These are phyloP conservation scores for Listronotus bonariensis DNA, from an alignment of 1,140 invertebrate species.

Conservation along the genomic window DNA sequence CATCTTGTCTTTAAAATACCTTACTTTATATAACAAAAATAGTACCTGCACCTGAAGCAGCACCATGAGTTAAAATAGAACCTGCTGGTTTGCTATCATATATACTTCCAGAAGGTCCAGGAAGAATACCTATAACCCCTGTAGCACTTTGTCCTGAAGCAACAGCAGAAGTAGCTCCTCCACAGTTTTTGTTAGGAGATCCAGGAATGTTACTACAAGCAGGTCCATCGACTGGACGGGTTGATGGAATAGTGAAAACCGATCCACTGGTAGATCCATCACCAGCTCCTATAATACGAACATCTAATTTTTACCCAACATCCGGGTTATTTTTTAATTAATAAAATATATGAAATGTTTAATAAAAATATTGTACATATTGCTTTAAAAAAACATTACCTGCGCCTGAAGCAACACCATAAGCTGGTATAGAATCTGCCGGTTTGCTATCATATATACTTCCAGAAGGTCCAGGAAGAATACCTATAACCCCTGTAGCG, in stretches of 20 bases:
- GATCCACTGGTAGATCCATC: not conserved
- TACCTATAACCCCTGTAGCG: not conserved
- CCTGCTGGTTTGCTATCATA: conserved; percentile 20
- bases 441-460: conserved; percentile 26
- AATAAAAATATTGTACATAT: too few species aligned
- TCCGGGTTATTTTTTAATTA: too few species aligned
- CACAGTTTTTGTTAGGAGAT: conserved; percentile 10
- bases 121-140: conserved; percentile 5
- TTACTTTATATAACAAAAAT: too few species aligned
- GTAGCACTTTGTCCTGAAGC: not conserved
- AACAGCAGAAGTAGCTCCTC: not conserved
- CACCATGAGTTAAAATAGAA: not conserved
- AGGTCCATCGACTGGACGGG: conserved; percentile 2
- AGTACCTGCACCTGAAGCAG: conserved; percentile 1
- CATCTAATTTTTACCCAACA: too few species aligned
- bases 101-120: conserved; percentile 30
- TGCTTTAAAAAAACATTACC: too few species aligned
- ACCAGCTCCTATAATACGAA: too few species aligned
- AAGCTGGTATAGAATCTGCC: not conserved
- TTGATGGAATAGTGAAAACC: conserved; percentile 18
- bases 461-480: conserved; percentile 29
- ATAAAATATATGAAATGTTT: too few species aligned
- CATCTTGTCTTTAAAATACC: too few species aligned
- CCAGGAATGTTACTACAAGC: conserved; percentile 22
- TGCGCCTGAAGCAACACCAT: not conserved